These are phyloP conservation scores for Sebastes hubbsi DNA, from an alignment of 2,797 vertebrate genomes.

Conservation along the genomic window DNA sequence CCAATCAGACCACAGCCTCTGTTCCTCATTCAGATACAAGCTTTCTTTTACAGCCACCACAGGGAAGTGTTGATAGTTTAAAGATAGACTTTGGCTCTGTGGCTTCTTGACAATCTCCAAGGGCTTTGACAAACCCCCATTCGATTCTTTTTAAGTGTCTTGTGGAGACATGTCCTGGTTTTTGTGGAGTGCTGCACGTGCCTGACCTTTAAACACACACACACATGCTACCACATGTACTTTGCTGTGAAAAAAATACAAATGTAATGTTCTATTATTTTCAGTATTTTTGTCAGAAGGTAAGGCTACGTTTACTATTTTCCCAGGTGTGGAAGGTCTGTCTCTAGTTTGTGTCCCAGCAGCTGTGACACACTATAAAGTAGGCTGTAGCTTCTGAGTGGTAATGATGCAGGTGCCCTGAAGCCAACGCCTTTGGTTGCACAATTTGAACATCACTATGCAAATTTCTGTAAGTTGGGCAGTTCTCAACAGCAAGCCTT, in stretches of 20 bases:
- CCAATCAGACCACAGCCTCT: background rate
- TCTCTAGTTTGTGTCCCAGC: background rate
- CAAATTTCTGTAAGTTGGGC: background rate
- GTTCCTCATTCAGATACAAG: background rate
- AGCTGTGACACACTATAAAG: background rate
- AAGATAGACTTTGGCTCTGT: background rate
- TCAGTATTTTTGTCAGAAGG: background rate
- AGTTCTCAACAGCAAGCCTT: background rate
- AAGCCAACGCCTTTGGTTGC: background rate
- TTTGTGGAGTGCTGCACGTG: background rate
- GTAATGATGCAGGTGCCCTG: background rate
- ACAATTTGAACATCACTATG: background rate
- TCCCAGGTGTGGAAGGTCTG: background rate
- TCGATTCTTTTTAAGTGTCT: background rate
- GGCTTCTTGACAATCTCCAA: background rate
- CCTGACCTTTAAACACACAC: conserved; percentile 15
- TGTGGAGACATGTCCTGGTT: conserved; percentile 7
- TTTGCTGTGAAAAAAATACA: background rate
- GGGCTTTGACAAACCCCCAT: background rate
- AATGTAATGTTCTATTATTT: background rate
- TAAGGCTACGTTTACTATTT: background rate
- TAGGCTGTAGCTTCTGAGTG: background rate
- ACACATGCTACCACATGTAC: background rate
- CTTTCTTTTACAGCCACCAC: background rate
- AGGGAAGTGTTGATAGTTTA: background rate